Conservation (phyloP, 2,113 vertebrate species). For the Noturus placidus region DNA sequence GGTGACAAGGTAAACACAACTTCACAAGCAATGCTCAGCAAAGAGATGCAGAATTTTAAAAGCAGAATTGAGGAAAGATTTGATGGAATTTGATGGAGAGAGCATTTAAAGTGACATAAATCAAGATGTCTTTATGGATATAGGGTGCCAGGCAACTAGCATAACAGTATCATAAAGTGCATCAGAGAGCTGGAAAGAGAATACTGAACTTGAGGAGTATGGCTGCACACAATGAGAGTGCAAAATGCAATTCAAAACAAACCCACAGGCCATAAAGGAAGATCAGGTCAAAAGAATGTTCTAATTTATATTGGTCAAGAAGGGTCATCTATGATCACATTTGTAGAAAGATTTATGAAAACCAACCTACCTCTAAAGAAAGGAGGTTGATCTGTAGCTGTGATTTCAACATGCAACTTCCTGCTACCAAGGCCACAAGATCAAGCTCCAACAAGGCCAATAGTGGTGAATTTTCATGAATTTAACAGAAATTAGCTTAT, state of each 20-base stretch:
- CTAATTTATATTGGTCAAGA: background rate
- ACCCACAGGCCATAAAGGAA: background rate
- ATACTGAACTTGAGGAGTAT: background rate
- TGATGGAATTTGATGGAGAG: background rate
- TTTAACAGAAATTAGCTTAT: background rate
- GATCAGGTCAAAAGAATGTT: background rate
- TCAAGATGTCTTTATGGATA: background rate
- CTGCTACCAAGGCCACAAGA: slow-evolving; percentile 5
- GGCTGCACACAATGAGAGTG: background rate
- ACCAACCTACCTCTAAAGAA: background rate
- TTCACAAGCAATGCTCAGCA: background rate
- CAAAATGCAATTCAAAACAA: background rate
- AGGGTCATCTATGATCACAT: background rate
- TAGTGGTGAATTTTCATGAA: background rate
- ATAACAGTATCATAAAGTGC: background rate
- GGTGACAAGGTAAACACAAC: background rate
- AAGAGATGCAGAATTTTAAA: background rate
- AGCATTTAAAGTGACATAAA: background rate
- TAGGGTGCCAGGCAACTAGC: background rate
- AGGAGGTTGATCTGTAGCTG: background rate
- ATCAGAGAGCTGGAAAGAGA: background rate
- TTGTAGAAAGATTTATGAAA: background rate
- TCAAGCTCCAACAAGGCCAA: background rate
- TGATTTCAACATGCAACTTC: background rate
- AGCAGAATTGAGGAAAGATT: background rate